A percentile compares a stretch with the other conserved stretches of the same genome.
Evolutionary conservation across 2,888 invertebrate genomes (phyloP).

Genomic region (Rhagophthalmus giganteus): DNA sequence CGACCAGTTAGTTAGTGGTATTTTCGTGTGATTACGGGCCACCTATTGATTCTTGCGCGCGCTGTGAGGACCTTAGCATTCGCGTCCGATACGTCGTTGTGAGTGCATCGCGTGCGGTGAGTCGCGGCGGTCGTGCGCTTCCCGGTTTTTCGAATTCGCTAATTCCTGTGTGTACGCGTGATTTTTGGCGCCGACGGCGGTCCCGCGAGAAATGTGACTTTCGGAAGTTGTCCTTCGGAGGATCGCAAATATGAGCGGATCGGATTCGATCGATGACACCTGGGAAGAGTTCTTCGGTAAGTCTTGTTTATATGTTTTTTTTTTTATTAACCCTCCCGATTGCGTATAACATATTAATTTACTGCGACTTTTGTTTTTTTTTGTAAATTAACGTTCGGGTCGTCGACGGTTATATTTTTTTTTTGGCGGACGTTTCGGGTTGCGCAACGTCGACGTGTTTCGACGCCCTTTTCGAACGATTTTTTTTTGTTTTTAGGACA

Average conservation of each 20-base stretch:
- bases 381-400: neutral
- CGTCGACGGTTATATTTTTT: neutral
- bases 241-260: conserved; percentile 47
- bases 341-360: no score
- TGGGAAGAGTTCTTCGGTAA: conserved; percentile 55
- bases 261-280: conserved; percentile 48
- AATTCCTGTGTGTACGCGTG: conserved; percentile 5
- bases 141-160: conserved; percentile 13
- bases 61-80: conserved; percentile 27
- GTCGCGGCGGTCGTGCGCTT: conserved; percentile 1
- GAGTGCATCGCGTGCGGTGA: conserved; percentile 12
- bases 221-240: conserved; percentile 4
- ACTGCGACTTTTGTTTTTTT: neutral
- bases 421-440: neutral
- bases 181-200: conserved; percentile 6
- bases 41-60: conserved; percentile 27
- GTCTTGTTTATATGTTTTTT: conserved; percentile 28
- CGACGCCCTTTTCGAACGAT: no score
- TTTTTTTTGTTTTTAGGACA: no score
- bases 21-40: conserved; percentile 16
- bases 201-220: conserved; percentile 34
- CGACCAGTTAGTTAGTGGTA: neutral
- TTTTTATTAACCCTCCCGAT: no score
- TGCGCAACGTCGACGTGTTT: no score
- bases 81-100: conserved; percentile 22